A percentile compares a stretch with the other conserved stretches of the same genome.
These are phyloP conservation scores for Ypsolopha scabrella DNA, from an alignment of 2,888 invertebrate genomes.

Conservation along the genomic window DNA sequence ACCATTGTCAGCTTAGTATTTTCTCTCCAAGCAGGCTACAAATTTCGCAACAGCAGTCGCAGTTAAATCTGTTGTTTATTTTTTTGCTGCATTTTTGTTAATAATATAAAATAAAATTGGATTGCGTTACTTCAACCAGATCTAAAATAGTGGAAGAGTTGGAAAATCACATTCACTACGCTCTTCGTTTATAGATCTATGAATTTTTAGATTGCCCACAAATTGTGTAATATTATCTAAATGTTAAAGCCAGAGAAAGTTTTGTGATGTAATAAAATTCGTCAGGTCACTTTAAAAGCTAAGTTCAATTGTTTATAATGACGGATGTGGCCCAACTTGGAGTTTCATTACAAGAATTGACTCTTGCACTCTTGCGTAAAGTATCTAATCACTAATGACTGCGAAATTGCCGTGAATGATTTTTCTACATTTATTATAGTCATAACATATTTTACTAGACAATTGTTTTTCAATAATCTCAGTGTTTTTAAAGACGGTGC, in stretches of 20 bases:
- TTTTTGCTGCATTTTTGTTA: not conserved
- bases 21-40: not conserved
- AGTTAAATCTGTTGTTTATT: not conserved
- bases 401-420: not conserved
- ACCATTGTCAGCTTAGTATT: not conserved
- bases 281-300: slow-evolving; percentile 33
- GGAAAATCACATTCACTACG: slow-evolving; percentile 15
- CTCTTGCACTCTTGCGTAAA: not conserved
- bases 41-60: not conserved
- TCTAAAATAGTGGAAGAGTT: too few species aligned
- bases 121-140: not conserved
- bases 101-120: not conserved
- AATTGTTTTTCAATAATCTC: too few species aligned
- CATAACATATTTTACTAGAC: not conserved
- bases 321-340: slow-evolving; percentile 24
- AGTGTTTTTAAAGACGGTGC: not conserved
- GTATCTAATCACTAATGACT: not conserved
- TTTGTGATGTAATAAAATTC: slow-evolving; percentile 28
- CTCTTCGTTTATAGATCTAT: slow-evolving; percentile 16
- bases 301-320: slow-evolving; percentile 34
- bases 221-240: slow-evolving; percentile 14
- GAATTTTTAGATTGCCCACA: slow-evolving; percentile 15
- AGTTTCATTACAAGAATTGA: not conserved
- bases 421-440: not conserved
- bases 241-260: slow-evolving; percentile 28